Evolutionary conservation across 35 echinoderm and acorn worm species (phyloP).

Genomic region (Acanthaster planci): DNA sequence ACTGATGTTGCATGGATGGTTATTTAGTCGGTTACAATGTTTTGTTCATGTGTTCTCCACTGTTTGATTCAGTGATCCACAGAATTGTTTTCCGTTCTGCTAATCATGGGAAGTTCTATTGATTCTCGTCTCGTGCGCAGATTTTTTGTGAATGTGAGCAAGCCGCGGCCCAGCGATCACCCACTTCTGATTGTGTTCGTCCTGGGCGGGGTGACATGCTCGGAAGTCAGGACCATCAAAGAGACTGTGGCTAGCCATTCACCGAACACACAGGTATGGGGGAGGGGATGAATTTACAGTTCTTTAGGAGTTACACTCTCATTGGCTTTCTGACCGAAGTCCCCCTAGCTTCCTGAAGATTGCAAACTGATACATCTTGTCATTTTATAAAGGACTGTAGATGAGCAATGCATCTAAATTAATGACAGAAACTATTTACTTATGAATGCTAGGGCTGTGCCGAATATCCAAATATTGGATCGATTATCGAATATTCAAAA

Average conservation of each 20-base stretch:
- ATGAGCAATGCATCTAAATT: too few species aligned
- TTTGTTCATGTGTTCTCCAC: too few species aligned
- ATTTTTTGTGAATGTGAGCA: slow-evolving; percentile 92
- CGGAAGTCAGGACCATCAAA: slow-evolving; percentile 79
- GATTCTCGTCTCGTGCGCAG: slow-evolving; percentile 31
- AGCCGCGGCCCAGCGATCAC: slow-evolving; percentile 87
- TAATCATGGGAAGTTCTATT: neutral
- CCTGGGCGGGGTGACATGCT: slow-evolving; percentile 83
- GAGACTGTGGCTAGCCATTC: slow-evolving; percentile 66
- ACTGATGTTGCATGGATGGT: too few species aligned
- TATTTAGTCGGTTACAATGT: too few species aligned
- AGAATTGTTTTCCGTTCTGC: neutral
- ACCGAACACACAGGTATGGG: slow-evolving; percentile 68
- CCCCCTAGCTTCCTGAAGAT: neutral
- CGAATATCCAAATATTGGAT: too few species aligned
- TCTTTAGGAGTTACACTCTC: neutral
- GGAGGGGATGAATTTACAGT: neutral
- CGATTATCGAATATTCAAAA: too few species aligned
- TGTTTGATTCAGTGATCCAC: too few species aligned
- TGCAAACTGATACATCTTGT: neutral
- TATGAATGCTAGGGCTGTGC: too few species aligned
- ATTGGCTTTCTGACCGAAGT: neutral
- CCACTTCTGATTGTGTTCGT: slow-evolving; percentile 75
- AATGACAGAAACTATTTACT: too few species aligned
- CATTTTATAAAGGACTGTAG: too few species aligned